phyloP scores from a whole-genome alignment of 2,113 vertebrate genomes.

The Nesogale talazaci region DNA sequence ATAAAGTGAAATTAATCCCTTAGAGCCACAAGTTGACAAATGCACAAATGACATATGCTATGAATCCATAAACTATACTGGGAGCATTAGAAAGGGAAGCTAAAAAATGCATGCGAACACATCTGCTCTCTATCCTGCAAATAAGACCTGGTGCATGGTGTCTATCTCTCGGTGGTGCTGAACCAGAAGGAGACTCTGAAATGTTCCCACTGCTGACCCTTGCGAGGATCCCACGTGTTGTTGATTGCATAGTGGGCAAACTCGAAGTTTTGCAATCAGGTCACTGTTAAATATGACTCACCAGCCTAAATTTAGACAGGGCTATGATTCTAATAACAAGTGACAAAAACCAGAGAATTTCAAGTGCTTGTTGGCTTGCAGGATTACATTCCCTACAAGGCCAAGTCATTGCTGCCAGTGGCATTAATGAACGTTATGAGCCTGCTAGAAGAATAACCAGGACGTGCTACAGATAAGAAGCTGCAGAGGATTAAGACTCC shows the following conservation, averaged over 20 bases:
- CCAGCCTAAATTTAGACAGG: conserved; percentile 63
- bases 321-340: conserved; percentile 55
- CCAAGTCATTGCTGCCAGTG: conserved; percentile 42
- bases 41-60: background rate
- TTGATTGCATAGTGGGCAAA: conserved; percentile 19
- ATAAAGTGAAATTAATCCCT: conserved; percentile 81
- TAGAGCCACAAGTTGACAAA: conserved; percentile 66
- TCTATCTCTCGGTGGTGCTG: conserved; percentile 45
- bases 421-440: conserved; percentile 60
- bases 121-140: conserved; percentile 58
- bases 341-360: conserved; percentile 71
- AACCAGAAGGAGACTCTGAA: conserved; percentile 53
- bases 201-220: conserved; percentile 39
- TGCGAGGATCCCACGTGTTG: background rate
- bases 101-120: conserved; percentile 51
- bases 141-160: conserved; percentile 33
- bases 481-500: background rate
- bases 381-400: conserved; percentile 55
- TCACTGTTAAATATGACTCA: conserved; percentile 58
- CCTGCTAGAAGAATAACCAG: conserved; percentile 21
- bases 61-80: conserved; percentile 40
- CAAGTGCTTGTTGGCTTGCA: conserved; percentile 51
- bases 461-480: conserved; percentile 55
- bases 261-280: conserved; percentile 45
- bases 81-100: conserved; percentile 61